Base-by-base conservation (phyloP, 2,888 invertebrate species). In the Antheraea assamensis region DNA sequence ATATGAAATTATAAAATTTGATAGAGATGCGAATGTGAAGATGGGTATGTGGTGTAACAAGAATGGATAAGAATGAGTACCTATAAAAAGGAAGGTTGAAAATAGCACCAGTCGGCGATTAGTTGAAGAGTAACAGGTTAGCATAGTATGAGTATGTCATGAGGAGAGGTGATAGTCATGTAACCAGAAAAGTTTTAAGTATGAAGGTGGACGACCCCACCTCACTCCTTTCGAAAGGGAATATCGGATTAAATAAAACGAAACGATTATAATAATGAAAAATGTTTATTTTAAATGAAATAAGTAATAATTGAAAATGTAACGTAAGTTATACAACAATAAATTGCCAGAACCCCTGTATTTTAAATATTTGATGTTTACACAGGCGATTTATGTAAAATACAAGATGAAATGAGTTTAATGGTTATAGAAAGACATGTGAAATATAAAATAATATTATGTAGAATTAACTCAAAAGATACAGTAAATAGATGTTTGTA, bases 251-350 rank as follows among this genome's bases (percentile, higher is more conserved):
- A 27, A 27, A 70, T 31, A 35, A 73, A 73, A 30, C 3, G 79
- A 79, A 75, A 80, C 76, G 76, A 74, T 75, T 75, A 76, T 77
- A 74, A 73, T 77, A 78, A 80, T 77, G 79, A 77, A 79, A 77
- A 78, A 77, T 76, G 77, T 82, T 81, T 83, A 83, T 84, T 82
- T 73, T 77, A 82, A 58, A 82, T 83, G 81, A 78, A 74, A 74
- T 68, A 75, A 78, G 78, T 80, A 81, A 79, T 77, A 72, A 49
- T 24, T 70, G 35, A 35, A 15, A 35, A 24, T 58, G 21, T 55
- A 77, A 78, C 71, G 75, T 58, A 47, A 73, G 21, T 58, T 8
- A 55, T 35, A n/a, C 68, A 68, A 68, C 13, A 68, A 68, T 35
- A 68, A 5, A 68, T 17, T 64, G 27, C 35, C 35, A 68, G 3